Conservation (phyloP, 2,113 vertebrate species). For the Cromileptes altivelis region DNA sequence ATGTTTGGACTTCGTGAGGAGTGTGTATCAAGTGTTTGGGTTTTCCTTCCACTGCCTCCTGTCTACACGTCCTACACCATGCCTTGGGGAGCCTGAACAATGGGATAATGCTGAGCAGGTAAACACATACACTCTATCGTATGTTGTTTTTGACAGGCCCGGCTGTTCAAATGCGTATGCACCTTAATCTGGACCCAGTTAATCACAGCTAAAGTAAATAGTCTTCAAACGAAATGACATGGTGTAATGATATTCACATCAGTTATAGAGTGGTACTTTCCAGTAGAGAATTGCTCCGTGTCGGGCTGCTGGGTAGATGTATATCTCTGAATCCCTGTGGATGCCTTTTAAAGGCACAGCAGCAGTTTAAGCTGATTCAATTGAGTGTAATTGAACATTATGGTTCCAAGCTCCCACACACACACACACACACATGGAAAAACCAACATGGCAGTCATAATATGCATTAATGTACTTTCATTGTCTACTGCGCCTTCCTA, state of each 20-base stretch:
- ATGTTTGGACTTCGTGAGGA: constrained; percentile 91
- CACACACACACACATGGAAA: neutral
- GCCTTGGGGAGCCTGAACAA: constrained; percentile 88
- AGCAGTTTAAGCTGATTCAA: constrained; percentile 48
- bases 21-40: constrained; percentile 90
- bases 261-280: constrained; percentile 27
- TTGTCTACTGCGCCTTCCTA: neutral
- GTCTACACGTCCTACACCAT: constrained; percentile 89
- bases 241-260: constrained; percentile 33
- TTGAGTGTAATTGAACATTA: constrained; percentile 59
- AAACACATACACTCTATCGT: constrained; percentile 17
- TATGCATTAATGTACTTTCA: constrained; percentile 29
- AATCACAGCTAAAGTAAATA: neutral
- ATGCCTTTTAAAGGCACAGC: constrained; percentile 36
- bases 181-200: neutral
- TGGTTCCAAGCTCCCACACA: constrained; percentile 25
- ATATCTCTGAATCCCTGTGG: constrained; percentile 41
- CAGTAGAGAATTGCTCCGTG: neutral
- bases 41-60: constrained; percentile 92
- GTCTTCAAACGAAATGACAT: neutral
- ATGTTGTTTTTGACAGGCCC: neutral
- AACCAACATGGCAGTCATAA: constrained; percentile 7
- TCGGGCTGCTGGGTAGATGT: constrained; percentile 29
- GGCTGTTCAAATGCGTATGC: constrained; percentile 19
- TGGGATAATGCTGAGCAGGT: constrained; percentile 95